These are phyloP conservation scores for Rutpela maculata DNA, from an alignment of 2,888 invertebrate genomes.

Conservation along the genomic window DNA sequence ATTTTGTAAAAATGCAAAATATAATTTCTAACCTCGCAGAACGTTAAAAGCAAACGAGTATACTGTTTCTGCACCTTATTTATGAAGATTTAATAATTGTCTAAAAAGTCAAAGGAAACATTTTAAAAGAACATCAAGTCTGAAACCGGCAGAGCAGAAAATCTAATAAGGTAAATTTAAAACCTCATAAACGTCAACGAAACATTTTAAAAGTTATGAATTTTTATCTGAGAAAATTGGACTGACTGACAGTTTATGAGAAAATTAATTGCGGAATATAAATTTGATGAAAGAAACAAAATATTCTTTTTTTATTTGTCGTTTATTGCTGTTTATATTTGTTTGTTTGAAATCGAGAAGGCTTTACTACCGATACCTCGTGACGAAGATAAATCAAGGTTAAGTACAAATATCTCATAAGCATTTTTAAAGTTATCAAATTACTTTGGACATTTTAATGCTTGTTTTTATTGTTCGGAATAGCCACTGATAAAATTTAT, in stretches of 20 bases:
- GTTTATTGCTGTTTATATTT: neutral
- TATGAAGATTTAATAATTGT: slow-evolving; percentile 7
- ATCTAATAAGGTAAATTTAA: neutral
- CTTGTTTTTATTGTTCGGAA: slow-evolving; percentile 1
- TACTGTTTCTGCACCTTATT: neutral
- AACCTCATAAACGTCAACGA: slow-evolving; percentile 4
- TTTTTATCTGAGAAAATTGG: slow-evolving; percentile 3
- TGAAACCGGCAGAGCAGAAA: slow-evolving; percentile 7
- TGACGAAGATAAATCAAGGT: neutral
- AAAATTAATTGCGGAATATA: neutral
- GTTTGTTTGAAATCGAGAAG: neutral
- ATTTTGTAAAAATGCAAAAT: too few relatives aligned
- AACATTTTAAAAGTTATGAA: neutral
- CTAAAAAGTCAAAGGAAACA: slow-evolving; percentile 1
- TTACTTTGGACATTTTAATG: slow-evolving; percentile 3
- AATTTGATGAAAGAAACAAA: neutral
- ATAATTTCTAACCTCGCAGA: neutral
- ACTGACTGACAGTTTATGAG: neutral
- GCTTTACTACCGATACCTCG: neutral
- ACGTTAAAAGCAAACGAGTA: neutral
- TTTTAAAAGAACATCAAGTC: slow-evolving; percentile 1
- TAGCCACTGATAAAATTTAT: neutral
- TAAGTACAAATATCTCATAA: neutral
- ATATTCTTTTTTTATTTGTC: neutral
- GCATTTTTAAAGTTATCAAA: slow-evolving; percentile 3